A percentile compares a stretch with the other conserved stretches of the same genome.
phyloP scores from a whole-genome alignment of 2,797 vertebrate genomes.

The Lacerta viridis region DNA sequence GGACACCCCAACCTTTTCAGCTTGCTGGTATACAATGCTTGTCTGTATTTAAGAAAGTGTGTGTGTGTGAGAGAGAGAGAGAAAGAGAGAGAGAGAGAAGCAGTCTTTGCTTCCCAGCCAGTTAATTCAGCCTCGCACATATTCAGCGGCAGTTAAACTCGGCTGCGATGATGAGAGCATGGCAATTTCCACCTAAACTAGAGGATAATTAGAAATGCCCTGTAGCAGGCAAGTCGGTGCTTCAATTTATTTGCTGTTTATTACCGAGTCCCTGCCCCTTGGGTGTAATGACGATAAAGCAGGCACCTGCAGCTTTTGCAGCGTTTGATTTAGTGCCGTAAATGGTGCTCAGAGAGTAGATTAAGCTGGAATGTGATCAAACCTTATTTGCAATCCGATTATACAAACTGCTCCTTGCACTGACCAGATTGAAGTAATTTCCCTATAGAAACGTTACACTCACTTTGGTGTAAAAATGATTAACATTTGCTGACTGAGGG shows the following conservation, averaged over 20 bases:
- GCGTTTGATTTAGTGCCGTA: constrained; percentile 92
- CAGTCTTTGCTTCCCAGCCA: constrained; percentile 73
- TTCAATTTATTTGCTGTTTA: constrained; percentile 98
- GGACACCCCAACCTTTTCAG: constrained; percentile 49
- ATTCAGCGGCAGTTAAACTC: constrained; percentile 82
- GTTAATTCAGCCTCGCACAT: constrained; percentile 80
- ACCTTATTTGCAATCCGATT: constrained; percentile 99
- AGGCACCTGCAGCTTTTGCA: constrained; percentile 87
- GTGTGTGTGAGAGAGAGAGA: not conserved
- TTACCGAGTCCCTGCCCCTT: constrained; percentile 90
- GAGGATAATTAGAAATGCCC: constrained; percentile 97
- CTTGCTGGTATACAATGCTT: constrained; percentile 58
- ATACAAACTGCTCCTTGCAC: constrained; percentile 93
- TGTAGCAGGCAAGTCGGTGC: constrained; percentile 92
- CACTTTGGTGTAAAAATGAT: constrained; percentile 92
- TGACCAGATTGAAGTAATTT: constrained; percentile 93
- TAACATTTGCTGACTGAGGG: constrained; percentile 88
- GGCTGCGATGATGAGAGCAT: constrained; percentile 81
- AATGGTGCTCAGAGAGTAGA: constrained; percentile 93
- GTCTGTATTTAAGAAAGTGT: not conserved
- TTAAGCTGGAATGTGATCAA: constrained; percentile 97
- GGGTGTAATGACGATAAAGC: constrained; percentile 90
- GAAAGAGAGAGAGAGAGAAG: constrained; percentile 1
- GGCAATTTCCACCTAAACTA: constrained; percentile 91
- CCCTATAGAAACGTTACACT: constrained; percentile 90